Conservation (phyloP, 1,140 invertebrate genomes). For the Megathymus violae region DNA sequence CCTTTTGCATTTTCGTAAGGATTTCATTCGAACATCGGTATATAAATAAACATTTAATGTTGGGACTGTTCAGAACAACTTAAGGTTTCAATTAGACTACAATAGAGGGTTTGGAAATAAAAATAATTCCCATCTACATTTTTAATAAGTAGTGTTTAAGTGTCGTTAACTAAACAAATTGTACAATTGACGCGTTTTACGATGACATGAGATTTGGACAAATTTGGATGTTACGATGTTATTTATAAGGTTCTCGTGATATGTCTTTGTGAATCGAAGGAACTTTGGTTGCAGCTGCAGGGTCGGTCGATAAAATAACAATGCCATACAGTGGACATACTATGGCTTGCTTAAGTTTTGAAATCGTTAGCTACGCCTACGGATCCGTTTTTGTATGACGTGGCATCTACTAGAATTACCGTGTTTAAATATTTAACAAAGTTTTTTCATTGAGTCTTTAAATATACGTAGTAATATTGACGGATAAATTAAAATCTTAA, state of each 20-base stretch:
- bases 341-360: conserved; percentile 58
- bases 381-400: conserved; percentile 33
- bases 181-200: conserved; percentile 35
- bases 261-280: conserved; percentile 17
- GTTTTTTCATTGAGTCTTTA: too few relatives aligned
- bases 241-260: neutral
- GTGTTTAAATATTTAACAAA: conserved; percentile 3
- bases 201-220: neutral
- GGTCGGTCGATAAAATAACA: conserved; percentile 52
- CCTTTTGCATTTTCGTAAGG: conserved; percentile 45
- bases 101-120: conserved; percentile 49
- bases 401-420: conserved; percentile 27
- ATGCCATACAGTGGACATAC: conserved; percentile 46
- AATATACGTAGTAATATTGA: too few relatives aligned
- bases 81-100: conserved; percentile 40
- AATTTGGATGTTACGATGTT: neutral
- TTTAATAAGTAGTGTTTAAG: conserved; percentile 75
- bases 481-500: too few relatives aligned
- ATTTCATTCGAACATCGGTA: conserved; percentile 40
- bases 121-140: conserved; percentile 67
- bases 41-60: conserved; percentile 55
- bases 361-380: conserved; percentile 75
- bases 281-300: conserved; percentile 38
- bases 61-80: conserved; percentile 29
- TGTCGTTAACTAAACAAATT: conserved; percentile 78